Evolutionary conservation across 1,140 invertebrate genomes (phyloP).

Genomic region (Drosophila seguyi): DNA sequence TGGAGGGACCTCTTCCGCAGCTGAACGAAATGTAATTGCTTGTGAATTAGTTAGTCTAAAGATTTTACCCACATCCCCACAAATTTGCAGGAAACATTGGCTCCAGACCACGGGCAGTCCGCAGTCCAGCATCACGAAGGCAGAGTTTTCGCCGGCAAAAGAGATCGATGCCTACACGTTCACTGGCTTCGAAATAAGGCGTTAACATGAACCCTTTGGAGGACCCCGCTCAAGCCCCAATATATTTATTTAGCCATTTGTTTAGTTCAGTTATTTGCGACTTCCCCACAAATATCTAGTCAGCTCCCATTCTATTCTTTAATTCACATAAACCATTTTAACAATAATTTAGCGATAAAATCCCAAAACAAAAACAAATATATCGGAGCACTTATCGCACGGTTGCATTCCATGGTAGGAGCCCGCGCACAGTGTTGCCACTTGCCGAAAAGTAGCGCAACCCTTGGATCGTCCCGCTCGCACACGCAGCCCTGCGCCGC

Average conservation of each 20-base stretch:
- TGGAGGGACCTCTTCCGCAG: conserved; percentile 87
- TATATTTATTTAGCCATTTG: background rate
- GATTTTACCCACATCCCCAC: background rate
- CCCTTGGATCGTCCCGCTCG: conserved; percentile 47
- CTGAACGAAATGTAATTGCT: conserved; percentile 88
- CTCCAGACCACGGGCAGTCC: conserved; percentile 87
- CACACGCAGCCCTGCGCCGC: conserved; percentile 57
- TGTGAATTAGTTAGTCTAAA: background rate
- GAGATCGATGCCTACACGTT: conserved; percentile 54
- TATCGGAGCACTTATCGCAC: conserved; percentile 19
- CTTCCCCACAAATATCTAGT: background rate
- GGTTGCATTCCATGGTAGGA: conserved; percentile 54
- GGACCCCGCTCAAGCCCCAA: background rate
- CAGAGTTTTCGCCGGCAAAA: conserved; percentile 85
- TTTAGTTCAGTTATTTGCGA: background rate
- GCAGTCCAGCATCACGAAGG: conserved; percentile 87
- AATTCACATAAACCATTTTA: background rate
- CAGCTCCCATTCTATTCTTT: background rate
- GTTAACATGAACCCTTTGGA: conserved; percentile 11
- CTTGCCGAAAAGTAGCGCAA: conserved; percentile 28
- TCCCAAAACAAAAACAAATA: conserved; percentile 50
- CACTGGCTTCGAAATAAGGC: conserved; percentile 51
- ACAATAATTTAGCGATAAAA: conserved; percentile 7
- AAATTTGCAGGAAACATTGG: conserved; percentile 67
- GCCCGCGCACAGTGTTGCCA: background rate